These are phyloP conservation scores for Drosophila ezoana DNA, from an alignment of 2,888 invertebrate species.

Conservation along the genomic window DNA sequence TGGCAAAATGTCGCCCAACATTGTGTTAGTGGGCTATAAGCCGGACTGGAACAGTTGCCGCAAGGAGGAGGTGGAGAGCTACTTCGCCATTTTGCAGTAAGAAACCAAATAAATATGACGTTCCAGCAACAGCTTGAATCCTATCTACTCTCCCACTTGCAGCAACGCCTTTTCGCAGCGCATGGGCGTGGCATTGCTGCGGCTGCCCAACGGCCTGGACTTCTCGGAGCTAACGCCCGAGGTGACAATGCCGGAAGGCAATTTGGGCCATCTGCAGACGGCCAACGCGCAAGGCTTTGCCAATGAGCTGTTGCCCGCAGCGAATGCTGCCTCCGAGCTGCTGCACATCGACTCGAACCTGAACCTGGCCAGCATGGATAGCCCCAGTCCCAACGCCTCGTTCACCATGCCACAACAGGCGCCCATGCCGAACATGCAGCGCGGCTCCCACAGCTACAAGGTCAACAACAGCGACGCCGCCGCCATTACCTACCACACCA, in stretches of 20 bases:
- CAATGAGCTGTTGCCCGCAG: constrained; percentile 77
- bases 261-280: constrained; percentile 71
- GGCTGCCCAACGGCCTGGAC: constrained; percentile 94
- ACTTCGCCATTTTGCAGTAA: constrained; percentile 97
- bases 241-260: constrained; percentile 64
- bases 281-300: constrained; percentile 79
- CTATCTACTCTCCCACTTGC: constrained; percentile 40
- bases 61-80: constrained; percentile 91
- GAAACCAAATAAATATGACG: constrained; percentile 79
- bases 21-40: constrained; percentile 97
- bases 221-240: constrained; percentile 86
- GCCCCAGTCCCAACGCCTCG: constrained; percentile 74
- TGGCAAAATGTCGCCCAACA: constrained; percentile 96
- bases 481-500: constrained; percentile 86
- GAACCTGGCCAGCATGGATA: constrained; percentile 87
- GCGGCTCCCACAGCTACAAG: constrained; percentile 68
- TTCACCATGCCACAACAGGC: constrained; percentile 78
- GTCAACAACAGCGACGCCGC: constrained; percentile 75
- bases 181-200: constrained; percentile 94
- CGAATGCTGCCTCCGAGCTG: constrained; percentile 81
- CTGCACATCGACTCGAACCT: constrained; percentile 91
- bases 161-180: constrained; percentile 97
- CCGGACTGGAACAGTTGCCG: constrained; percentile 93
- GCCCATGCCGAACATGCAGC: constrained; percentile 82
- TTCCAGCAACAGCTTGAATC: neutral